Base-by-base conservation (phyloP, 2,888 invertebrate genomes). In the Cosmorhoe ocellata region DNA sequence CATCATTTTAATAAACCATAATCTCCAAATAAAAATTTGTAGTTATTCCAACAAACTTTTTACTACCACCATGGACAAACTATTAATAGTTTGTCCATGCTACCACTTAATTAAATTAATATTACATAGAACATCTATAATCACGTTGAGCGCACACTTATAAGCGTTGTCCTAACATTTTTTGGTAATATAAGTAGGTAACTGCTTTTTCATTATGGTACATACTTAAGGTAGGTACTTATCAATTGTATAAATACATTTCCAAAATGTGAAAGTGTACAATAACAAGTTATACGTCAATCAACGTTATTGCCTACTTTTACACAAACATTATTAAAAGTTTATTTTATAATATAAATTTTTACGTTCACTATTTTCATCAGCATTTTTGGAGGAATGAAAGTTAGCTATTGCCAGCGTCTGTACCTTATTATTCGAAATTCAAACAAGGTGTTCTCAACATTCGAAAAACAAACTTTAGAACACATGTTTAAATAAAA, bases 251-350 rank as follows among this genome's bases (percentile, higher is more conserved):
- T 42, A 46, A 62, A 48, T 50, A 46, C 56, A 58, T 44, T 40
- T 48, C 41, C 41, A 63, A 60, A 53, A 58, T 56, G 41, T 51
- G 44, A 44, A 58, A 55, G 43, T 56, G 41, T 57, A 62, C 44
- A 18, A 2, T 6, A 63, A 57, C 45, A 42, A 51, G 32, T 50
- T 63, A 53, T 58, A 58, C 13, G 37, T 46, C 34, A 51, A 57
- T 42, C 30, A 44, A 47, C 51, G 31, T 57, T 40, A n/a, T 6
- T 34, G 2, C 2, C 4, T 18, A 18, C n/a, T 27, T 10, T 27
- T 39, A 22, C 30, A 26, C 14, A 24, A 24, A 24, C 5, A 7
- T 24, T 24, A 40, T 14, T 24, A 31, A 40, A 40, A 22, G 14
- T 13, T 14, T 14, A 12, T 33, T 14, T 33, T 33, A 0, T n/a